phyloP scores from a whole-genome alignment of 2,797 vertebrate species.

The Hapalemur alaotrensis region DNA sequence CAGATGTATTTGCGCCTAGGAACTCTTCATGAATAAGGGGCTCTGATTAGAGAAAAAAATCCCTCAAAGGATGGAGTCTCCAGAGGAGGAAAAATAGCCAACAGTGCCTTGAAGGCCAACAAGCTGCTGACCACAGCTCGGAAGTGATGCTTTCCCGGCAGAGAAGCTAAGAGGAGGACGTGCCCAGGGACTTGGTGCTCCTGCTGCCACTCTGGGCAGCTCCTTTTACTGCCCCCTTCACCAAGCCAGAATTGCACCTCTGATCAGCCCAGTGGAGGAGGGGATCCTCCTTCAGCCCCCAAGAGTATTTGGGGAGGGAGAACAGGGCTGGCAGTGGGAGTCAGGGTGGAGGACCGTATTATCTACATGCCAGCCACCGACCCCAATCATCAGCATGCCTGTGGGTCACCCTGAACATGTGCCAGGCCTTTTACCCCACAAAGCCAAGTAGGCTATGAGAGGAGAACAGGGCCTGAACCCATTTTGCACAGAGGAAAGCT shows the following conservation, averaged over 20 bases:
- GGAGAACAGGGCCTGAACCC: not conserved
- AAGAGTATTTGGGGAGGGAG: not conserved
- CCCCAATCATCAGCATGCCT: not conserved
- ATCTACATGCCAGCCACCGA: not conserved
- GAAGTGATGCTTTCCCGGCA: accelerated
- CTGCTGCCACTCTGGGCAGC: not conserved
- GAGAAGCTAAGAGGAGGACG: not conserved
- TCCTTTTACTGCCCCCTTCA: not conserved
- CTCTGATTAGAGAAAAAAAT: not conserved
- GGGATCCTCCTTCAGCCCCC: not conserved
- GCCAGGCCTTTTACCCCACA: not conserved
- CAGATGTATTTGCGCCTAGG: not conserved
- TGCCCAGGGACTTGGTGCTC: not conserved
- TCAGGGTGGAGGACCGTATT: no score
- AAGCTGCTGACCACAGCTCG: not conserved
- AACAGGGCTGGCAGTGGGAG: not conserved
- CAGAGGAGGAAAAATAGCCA: not conserved
- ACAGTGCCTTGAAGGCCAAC: not conserved
- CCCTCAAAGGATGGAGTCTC: not conserved
- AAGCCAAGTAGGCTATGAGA: not conserved
- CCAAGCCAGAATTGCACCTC: not conserved
- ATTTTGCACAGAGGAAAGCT: not conserved
- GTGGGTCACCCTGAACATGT: not conserved
- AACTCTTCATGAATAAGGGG: not conserved
- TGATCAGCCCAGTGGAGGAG: not conserved